These are phyloP conservation scores for Cottoperca gobio DNA, from an alignment of 2,797 vertebrate species.

Conservation along the genomic window DNA sequence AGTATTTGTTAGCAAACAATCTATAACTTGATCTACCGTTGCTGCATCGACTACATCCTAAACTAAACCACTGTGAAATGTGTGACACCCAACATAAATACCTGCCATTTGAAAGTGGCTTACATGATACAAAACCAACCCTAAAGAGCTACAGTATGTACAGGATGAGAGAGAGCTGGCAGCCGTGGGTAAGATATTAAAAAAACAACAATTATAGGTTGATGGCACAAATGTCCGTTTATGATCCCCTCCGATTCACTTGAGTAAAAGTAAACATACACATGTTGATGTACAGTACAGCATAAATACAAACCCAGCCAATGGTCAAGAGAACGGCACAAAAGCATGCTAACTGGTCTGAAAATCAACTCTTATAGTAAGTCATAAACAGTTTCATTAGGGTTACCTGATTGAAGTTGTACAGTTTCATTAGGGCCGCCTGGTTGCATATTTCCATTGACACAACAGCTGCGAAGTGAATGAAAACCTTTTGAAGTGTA, in stretches of 20 bases:
- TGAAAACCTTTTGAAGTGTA: constrained; percentile 15
- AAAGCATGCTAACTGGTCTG: constrained; percentile 80
- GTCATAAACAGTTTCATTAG: constrained; percentile 68
- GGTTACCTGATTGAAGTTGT: constrained; percentile 70
- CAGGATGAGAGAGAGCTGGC: constrained; percentile 62
- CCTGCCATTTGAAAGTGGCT: constrained; percentile 47
- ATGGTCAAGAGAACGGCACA: constrained; percentile 71
- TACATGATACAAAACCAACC: constrained; percentile 55
- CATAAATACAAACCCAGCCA: constrained; percentile 74
- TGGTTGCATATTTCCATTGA: constrained; percentile 69
- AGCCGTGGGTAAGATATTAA: constrained; percentile 37
- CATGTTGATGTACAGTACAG: constrained; percentile 71
- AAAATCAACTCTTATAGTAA: constrained; percentile 68
- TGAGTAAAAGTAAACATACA: constrained; percentile 64
- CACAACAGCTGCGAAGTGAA: constrained; percentile 27
- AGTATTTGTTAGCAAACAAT: constrained; percentile 36
- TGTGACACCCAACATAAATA: constrained; percentile 58
- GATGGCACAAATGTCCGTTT: constrained; percentile 61
- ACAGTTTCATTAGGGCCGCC: constrained; percentile 61
- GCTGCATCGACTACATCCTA: constrained; percentile 46
- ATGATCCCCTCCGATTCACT: constrained; percentile 40
- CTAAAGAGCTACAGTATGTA: constrained; percentile 75
- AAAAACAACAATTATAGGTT: constrained; percentile 28
- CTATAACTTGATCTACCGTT: constrained; percentile 42
- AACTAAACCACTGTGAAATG: constrained; percentile 64